Evolutionary conservation across 2,797 vertebrate species (phyloP).

Genomic region (Sebastes iracundus): DNA sequence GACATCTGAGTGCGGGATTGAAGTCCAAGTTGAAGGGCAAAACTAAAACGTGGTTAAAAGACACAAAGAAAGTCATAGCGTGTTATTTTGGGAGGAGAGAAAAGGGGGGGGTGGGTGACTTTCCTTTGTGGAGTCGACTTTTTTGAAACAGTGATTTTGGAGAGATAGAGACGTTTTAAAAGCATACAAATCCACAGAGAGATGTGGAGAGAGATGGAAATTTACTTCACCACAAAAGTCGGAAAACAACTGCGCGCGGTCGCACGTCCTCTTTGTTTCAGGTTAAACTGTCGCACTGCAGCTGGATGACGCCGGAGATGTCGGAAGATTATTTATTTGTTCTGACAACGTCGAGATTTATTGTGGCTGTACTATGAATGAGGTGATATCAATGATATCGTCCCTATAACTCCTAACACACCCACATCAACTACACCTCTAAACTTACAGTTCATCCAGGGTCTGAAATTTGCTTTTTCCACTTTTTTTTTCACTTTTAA

Average conservation of each 20-base stretch:
- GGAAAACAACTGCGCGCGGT: background rate
- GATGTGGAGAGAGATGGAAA: background rate
- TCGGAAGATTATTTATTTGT: background rate
- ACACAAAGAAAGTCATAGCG: constrained; percentile 20
- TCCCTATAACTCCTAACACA: background rate
- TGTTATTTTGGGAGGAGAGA: constrained; percentile 45
- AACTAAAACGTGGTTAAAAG: constrained; percentile 52
- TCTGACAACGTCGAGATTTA: background rate
- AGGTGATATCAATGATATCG: too few relatives aligned
- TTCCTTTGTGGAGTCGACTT: constrained; percentile 40
- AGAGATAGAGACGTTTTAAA: constrained; percentile 30
- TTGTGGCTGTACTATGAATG: background rate
- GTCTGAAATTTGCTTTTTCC: too few relatives aligned
- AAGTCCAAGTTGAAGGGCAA: constrained; percentile 63
- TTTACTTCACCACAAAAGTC: background rate
- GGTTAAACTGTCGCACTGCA: background rate
- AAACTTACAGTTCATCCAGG: background rate
- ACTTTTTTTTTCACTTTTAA: too few relatives aligned
- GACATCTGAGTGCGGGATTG: constrained; percentile 59
- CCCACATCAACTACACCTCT: too few relatives aligned
- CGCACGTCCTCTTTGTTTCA: background rate
- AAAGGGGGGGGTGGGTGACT: constrained; percentile 20
- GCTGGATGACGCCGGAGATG: background rate
- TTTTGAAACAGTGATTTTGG: constrained; percentile 33
- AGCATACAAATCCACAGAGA: constrained; percentile 32